phyloP scores from a whole-genome alignment of 1,140 invertebrate species.

The Ditylenchus dipsaci region DNA sequence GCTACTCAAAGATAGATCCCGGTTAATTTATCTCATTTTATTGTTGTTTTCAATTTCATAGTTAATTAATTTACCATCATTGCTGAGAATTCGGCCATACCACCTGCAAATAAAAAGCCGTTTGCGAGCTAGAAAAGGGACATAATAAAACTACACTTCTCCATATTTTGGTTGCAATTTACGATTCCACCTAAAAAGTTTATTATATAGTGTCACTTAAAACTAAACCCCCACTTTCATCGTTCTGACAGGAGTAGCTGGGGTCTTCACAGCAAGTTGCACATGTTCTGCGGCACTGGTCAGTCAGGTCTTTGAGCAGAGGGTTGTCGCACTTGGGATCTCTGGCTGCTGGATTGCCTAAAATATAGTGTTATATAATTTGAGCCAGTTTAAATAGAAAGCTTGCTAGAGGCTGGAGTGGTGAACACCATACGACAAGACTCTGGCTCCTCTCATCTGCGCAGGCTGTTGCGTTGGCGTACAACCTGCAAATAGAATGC shows the following conservation, averaged over 20 bases:
- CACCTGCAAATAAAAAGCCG: neutral
- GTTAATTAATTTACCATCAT: slow-evolving; percentile 30
- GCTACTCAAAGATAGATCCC: too few relatives aligned
- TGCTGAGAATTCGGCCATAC: slow-evolving; percentile 30
- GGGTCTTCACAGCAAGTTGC: slow-evolving; percentile 48
- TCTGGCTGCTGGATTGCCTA: slow-evolving; percentile 26
- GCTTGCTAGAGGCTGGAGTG: slow-evolving; percentile 8
- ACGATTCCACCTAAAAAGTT: slow-evolving; percentile 36
- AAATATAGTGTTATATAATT: too few relatives aligned
- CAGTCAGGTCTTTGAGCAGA: slow-evolving; percentile 42
- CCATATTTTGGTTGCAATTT: slow-evolving; percentile 41
- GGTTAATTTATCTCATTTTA: too few relatives aligned
- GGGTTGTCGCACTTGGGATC: slow-evolving; percentile 48
- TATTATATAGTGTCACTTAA: neutral
- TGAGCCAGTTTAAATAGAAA: too few relatives aligned
- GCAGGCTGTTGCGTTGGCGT: slow-evolving; percentile 36
- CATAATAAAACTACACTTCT: slow-evolving; percentile 22
- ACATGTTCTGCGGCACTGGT: slow-evolving; percentile 45
- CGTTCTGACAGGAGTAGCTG: slow-evolving; percentile 43
- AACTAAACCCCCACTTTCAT: slow-evolving; percentile 33
- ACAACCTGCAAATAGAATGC: slow-evolving; percentile 7
- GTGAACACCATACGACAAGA: slow-evolving; percentile 37
- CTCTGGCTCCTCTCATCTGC: slow-evolving; percentile 40
- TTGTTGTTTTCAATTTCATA: too few relatives aligned
- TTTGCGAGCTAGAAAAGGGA: neutral